phyloP scores from a whole-genome alignment of 37 sponge, comb jelly and placozoan species.

The Haliclona indistincta region DNA sequence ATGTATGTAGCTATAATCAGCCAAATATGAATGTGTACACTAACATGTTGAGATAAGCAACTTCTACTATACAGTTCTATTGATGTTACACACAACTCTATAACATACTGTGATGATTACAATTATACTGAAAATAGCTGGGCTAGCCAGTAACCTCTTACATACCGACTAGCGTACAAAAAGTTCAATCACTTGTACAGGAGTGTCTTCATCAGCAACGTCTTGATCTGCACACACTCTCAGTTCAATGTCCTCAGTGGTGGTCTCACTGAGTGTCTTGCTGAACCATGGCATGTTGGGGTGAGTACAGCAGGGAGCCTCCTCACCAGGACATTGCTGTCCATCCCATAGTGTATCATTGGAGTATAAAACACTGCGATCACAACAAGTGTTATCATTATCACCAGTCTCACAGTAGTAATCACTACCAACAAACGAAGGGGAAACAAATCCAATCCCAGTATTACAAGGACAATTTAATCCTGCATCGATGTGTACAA shows the following conservation, averaged over 20 bases:
- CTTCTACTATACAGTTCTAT: no score
- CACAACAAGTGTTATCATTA: background rate
- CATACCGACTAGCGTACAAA: background rate
- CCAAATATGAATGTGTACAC: no score
- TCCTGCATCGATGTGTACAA: background rate
- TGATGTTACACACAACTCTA: no score
- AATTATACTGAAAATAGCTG: no score
- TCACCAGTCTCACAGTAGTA: slow-evolving; percentile 32
- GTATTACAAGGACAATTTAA: slow-evolving; percentile 10
- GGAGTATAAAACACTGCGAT: no score
- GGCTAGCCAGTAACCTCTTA: no score
- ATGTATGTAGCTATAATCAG: no score
- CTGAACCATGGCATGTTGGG: slow-evolving; percentile 27
- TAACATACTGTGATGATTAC: no score
- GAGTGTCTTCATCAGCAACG: background rate
- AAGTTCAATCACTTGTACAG: background rate
- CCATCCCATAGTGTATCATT: slow-evolving; percentile 36
- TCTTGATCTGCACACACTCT: slow-evolving; percentile 4
- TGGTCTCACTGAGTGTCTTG: background rate
- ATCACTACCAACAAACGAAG: slow-evolving; percentile 15
- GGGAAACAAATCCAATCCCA: background rate
- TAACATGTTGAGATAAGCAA: no score
- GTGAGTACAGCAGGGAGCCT: background rate
- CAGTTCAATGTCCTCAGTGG: slow-evolving; percentile 17
- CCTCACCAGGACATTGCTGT: background rate